phyloP scores from a whole-genome alignment of 2,888 invertebrate genomes.

The Watsonalla binaria region DNA sequence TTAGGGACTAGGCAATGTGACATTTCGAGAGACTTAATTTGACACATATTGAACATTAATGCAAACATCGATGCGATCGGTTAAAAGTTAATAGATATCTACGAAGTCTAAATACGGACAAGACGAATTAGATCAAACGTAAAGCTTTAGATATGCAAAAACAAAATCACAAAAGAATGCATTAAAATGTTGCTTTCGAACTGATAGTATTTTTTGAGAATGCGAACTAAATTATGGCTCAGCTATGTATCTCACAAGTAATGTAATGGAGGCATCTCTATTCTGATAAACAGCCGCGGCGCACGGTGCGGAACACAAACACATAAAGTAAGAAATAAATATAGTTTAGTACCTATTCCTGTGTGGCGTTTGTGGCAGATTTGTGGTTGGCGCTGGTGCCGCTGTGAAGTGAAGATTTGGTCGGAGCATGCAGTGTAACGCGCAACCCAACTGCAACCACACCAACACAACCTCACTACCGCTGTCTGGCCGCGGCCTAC shows the following conservation, averaged over 20 bases:
- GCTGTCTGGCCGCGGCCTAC: slow-evolving; percentile 29
- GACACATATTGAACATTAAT: slow-evolving; percentile 13
- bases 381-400: slow-evolving; percentile 78
- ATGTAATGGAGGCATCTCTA: slow-evolving; percentile 60
- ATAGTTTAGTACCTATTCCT: slow-evolving; percentile 77
- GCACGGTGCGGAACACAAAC: slow-evolving; percentile 75
- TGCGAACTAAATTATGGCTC: slow-evolving; percentile 60
- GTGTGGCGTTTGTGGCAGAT: slow-evolving; percentile 76
- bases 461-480: slow-evolving; percentile 76
- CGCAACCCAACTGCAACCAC: slow-evolving; percentile 94
- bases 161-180: slow-evolving; percentile 68
- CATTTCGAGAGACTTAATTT: neutral
- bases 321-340: slow-evolving; percentile 71
- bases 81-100: slow-evolving; percentile 64
- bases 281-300: slow-evolving; percentile 63
- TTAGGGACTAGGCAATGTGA: slow-evolving; percentile 14
- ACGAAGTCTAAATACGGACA: slow-evolving; percentile 47
- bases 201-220: slow-evolving; percentile 50
- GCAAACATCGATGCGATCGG: slow-evolving; percentile 49
- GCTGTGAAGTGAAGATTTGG: slow-evolving; percentile 78
- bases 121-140: slow-evolving; percentile 57
- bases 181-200: slow-evolving; percentile 75
- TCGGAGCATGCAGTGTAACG: slow-evolving; percentile 93
- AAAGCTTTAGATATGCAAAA: slow-evolving; percentile 62
- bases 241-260: slow-evolving; percentile 51